A percentile compares a stretch with the other conserved stretches of the same genome.
These are phyloP conservation scores for Sardinella longiceps DNA, from an alignment of 2,797 vertebrate species.

Conservation along the genomic window DNA sequence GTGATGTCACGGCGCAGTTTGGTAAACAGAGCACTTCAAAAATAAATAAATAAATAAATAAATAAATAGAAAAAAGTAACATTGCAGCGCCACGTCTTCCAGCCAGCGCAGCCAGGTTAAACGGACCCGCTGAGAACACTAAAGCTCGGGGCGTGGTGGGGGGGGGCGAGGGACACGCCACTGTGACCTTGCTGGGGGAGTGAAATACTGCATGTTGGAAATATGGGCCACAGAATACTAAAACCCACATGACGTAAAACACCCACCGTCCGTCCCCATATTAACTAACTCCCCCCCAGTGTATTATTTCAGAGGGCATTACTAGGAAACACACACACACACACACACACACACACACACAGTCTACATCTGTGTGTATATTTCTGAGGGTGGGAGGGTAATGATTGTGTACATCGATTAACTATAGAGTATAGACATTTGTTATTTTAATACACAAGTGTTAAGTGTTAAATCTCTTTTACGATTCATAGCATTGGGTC, in stretches of 20 bases:
- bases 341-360: background rate
- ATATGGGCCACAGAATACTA: background rate
- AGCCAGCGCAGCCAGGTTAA: background rate
- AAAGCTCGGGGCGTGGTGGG: no score
- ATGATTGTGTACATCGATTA: background rate
- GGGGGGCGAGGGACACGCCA: background rate
- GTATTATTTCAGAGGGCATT: background rate
- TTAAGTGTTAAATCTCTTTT: background rate
- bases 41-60: background rate
- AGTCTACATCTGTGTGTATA: background rate
- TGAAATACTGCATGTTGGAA: background rate
- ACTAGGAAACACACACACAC: background rate
- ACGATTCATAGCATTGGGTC: background rate
- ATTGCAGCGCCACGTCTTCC: background rate
- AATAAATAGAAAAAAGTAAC: background rate
- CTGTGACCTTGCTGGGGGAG: background rate
- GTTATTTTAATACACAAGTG: no score
- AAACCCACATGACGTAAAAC: background rate
- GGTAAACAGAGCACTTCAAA: constrained; percentile 23
- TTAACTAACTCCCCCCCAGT: background rate
- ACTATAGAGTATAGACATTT: no score
- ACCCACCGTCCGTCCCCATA: background rate
- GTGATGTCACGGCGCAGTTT: background rate
- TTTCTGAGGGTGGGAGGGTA: background rate
- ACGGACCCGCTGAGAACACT: background rate